A percentile compares a stretch with the other conserved stretches of the same genome.
Evolutionary conservation across 2,888 invertebrate genomes (phyloP).

Genomic region (Ctenicera cuprea): DNA sequence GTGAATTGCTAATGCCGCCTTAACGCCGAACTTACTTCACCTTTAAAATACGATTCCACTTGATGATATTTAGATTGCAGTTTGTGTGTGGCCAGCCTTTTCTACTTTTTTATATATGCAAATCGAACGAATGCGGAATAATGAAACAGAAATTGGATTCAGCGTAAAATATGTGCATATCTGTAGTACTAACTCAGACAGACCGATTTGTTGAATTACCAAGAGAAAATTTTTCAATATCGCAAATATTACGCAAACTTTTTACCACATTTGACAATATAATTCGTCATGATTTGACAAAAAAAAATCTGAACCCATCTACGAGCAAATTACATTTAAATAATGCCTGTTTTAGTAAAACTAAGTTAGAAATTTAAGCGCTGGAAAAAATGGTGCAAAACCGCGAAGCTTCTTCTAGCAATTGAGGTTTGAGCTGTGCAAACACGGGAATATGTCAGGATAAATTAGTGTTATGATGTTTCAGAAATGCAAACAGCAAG

Average conservation of each 20-base stretch:
- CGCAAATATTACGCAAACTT: conserved; percentile 1
- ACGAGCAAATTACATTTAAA: not conserved
- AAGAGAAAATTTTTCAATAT: conserved; percentile 19
- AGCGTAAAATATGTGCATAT: conserved; percentile 19
- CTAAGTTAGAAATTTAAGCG: not conserved
- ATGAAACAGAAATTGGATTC: conserved; percentile 24
- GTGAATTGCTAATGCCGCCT: conserved; percentile 16
- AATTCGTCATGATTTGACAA: conserved; percentile 10
- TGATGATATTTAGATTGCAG: conserved; percentile 15
- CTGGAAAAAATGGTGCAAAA: not conserved
- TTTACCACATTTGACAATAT: conserved; percentile 8
- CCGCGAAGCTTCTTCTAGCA: not conserved
- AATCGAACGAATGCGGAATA: conserved; percentile 19
- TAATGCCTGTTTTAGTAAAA: not conserved
- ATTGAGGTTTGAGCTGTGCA: conserved; percentile 1
- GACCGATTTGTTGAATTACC: conserved; percentile 19
- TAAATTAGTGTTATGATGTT: conserved; percentile 33
- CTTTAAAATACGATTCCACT: conserved; percentile 10
- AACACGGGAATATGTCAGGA: conserved; percentile 26
- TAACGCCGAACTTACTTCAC: conserved; percentile 13
- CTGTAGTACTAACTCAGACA: conserved; percentile 4
- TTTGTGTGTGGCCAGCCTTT: not conserved
- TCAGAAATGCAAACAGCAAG: conserved; percentile 28
- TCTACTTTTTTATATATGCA: conserved; percentile 9
- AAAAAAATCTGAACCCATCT: not conserved